These are phyloP conservation scores for Heliconius nattereri DNA, from an alignment of 1,140 invertebrate species.

Conservation along the genomic window DNA sequence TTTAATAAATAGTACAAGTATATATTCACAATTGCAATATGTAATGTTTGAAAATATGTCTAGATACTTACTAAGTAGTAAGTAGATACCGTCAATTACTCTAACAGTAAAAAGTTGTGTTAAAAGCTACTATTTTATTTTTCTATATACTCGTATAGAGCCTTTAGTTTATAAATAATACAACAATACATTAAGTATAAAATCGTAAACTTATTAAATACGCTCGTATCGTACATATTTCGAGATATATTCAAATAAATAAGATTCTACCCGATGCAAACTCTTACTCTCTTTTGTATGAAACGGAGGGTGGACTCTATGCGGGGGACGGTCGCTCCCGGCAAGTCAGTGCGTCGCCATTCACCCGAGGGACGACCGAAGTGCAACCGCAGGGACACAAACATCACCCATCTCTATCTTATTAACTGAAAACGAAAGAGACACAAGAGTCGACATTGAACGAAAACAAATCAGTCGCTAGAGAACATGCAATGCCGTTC, in stretches of 20 bases:
- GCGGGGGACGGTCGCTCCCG: conserved; percentile 36
- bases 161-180: too few relatives aligned
- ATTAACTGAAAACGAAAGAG: conserved; percentile 37
- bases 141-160: too few relatives aligned
- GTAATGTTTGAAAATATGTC: too few relatives aligned
- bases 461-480: conserved; percentile 40
- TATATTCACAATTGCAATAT: too few relatives aligned
- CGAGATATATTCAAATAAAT: background rate
- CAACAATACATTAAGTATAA: too few relatives aligned
- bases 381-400: conserved; percentile 43
- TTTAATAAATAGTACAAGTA: too few relatives aligned
- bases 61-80: too few relatives aligned
- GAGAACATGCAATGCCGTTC: conserved; percentile 39
- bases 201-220: background rate
- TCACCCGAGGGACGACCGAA: conserved; percentile 45
- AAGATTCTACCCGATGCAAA: conserved; percentile 13
- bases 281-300: conserved; percentile 33
- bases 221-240: background rate
- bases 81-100: too few relatives aligned
- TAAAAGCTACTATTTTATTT: too few relatives aligned
- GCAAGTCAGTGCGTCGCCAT: conserved; percentile 50
- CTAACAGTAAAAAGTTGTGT: too few relatives aligned
- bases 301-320: conserved; percentile 39
- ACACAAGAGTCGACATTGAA: conserved; percentile 43
- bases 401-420: conserved; percentile 37